Percentiles rank a stretch among this genome's conserved stretches.
These are phyloP conservation scores for Eulemur mongoz DNA, from an alignment of 2,797 vertebrate species.

Conservation along the genomic window DNA sequence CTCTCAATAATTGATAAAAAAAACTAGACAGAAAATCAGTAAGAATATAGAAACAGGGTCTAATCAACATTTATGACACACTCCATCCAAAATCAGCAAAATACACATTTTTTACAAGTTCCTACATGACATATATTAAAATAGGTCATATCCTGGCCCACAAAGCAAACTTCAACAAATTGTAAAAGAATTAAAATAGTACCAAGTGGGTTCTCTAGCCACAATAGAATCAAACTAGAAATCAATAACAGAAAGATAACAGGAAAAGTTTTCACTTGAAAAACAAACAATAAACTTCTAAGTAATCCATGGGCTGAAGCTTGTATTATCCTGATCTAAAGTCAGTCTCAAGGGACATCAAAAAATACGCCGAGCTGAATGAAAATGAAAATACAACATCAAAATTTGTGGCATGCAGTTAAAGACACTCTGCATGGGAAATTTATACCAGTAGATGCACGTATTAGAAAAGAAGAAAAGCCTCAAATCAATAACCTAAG, in stretches of 20 bases:
- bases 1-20: background rate
- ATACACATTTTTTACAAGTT: too few species aligned
- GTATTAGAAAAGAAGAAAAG: background rate
- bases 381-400: background rate
- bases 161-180: background rate
- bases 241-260: background rate
- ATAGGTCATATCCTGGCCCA: background rate
- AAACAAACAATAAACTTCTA: background rate
- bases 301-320: background rate
- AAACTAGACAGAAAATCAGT: background rate
- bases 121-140: background rate
- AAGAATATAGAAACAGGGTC: background rate
- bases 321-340: background rate
- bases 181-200: background rate
- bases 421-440: background rate
- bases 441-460: background rate
- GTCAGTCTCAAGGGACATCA: background rate
- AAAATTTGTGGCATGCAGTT: background rate
- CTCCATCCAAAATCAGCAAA: background rate
- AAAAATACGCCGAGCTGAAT: background rate
- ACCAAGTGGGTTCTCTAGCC: background rate
- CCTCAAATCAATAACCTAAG: background rate
- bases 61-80: background rate
- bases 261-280: background rate
- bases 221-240: background rate